Conservation (phyloP, 2,113 vertebrate genomes). For the Heteronetta atricapilla region DNA sequence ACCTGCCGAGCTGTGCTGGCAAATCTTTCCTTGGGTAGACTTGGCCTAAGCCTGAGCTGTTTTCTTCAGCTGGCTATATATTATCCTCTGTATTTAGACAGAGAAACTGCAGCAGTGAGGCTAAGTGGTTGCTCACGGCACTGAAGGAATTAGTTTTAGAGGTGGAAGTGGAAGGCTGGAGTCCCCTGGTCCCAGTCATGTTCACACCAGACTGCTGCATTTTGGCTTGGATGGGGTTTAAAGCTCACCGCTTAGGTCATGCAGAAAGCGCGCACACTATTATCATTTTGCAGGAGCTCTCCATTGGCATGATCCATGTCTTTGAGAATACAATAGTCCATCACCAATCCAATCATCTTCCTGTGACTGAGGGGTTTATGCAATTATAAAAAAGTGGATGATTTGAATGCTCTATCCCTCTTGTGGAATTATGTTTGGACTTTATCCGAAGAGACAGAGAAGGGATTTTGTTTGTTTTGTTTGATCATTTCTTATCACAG, state of each 20-base stretch:
- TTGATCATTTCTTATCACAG: constrained; percentile 77
- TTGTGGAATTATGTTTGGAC: constrained; percentile 74
- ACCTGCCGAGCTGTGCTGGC: not conserved
- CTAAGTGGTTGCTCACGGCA: constrained; percentile 46
- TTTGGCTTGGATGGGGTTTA: constrained; percentile 48
- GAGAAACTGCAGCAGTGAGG: constrained; percentile 35
- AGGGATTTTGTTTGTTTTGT: constrained; percentile 75
- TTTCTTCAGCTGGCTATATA: not conserved
- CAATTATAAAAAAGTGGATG: constrained; percentile 71
- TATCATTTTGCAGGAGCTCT: constrained; percentile 41
- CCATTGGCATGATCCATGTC: constrained; percentile 49
- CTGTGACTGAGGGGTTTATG: constrained; percentile 70
- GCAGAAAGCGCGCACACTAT: not conserved
- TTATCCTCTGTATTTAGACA: not conserved
- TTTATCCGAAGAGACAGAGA: constrained; percentile 53
- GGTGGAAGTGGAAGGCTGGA: constrained; percentile 2
- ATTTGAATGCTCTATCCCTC: constrained; percentile 69
- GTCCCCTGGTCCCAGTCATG: constrained; percentile 16
- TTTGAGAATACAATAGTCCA: constrained; percentile 64
- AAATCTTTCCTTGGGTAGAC: not conserved
- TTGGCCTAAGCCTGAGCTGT: not conserved
- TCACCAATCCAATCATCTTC: constrained; percentile 68
- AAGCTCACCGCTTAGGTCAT: constrained; percentile 16
- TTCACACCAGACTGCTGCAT: not conserved
- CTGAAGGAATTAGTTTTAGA: constrained; percentile 59